Conservation (phyloP, 2,797 vertebrate genomes). For the Pipistrellus pygmaeus region DNA sequence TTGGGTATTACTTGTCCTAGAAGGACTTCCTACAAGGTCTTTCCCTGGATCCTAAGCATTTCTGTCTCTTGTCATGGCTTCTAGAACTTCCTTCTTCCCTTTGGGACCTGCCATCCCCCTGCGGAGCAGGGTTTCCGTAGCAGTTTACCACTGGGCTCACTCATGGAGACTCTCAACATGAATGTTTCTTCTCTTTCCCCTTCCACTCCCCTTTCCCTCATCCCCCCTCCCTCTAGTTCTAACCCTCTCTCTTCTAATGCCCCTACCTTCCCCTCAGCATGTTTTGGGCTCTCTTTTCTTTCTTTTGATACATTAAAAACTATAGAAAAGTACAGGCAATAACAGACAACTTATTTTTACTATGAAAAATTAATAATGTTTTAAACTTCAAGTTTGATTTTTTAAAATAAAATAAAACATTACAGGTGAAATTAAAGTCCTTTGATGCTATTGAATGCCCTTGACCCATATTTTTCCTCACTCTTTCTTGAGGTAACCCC, state of each 20-base stretch:
- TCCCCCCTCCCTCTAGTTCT: not conserved
- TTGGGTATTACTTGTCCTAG: not conserved
- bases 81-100: not conserved
- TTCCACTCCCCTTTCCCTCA: not conserved
- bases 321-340: not conserved
- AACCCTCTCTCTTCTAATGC: not conserved
- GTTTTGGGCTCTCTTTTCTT: not conserved
- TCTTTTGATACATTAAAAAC: slow-evolving; percentile 17
- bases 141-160: not conserved
- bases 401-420: not conserved
- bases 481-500: not conserved
- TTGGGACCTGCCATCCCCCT: not conserved
- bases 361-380: not conserved
- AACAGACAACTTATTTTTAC: not conserved
- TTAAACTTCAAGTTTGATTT: slow-evolving; percentile 13
- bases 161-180: not conserved
- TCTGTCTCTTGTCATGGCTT: not conserved
- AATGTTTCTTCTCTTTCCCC: too few species aligned
- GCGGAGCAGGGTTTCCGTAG: not conserved
- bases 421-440: not conserved
- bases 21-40: not conserved
- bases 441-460: not conserved
- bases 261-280: not conserved
- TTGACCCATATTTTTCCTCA: not conserved
- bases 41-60: not conserved